A percentile compares a stretch with the other conserved stretches of the same genome.
phyloP scores from a whole-genome alignment of 2,113 vertebrate genomes.

The Dicerorhinus sumatrensis region DNA sequence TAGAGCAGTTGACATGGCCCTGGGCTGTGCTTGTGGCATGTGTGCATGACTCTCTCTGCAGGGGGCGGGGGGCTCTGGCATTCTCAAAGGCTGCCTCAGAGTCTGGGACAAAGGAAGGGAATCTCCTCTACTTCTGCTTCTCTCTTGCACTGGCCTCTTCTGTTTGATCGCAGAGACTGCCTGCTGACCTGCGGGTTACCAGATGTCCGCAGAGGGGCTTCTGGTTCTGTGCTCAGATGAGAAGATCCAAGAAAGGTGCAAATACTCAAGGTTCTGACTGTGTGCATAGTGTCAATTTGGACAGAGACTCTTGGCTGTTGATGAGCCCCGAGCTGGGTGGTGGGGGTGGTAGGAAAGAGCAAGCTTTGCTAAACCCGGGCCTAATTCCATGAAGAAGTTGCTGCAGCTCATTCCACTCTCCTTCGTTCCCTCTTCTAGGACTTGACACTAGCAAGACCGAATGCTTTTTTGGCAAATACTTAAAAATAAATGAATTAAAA shows the following conservation, averaged over 20 bases:
- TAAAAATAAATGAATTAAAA: not conserved
- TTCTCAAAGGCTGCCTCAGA: not conserved
- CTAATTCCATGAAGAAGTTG: not conserved
- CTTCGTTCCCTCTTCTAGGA: not conserved
- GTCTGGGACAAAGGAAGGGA: not conserved
- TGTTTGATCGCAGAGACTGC: not conserved
- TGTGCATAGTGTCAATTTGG: not conserved
- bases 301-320: not conserved
- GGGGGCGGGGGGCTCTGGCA: not conserved
- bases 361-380: not conserved
- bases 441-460: not conserved
- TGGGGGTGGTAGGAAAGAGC: too few species aligned
- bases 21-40: not conserved
- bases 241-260: not conserved
- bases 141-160: not conserved
- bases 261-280: fast-evolving
- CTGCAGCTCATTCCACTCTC: too few species aligned
- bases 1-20: not conserved
- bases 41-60: fast-evolving
- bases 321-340: not conserved
- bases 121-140: not conserved
- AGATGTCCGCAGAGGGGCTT: not conserved
- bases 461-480: constrained; percentile 12
- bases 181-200: not conserved
- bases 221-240: not conserved